Evolutionary conservation across 2,888 invertebrate species (phyloP), one percentile per base, ranked within the genome.

Genomic region (Drosophila mercatorum): DNA sequence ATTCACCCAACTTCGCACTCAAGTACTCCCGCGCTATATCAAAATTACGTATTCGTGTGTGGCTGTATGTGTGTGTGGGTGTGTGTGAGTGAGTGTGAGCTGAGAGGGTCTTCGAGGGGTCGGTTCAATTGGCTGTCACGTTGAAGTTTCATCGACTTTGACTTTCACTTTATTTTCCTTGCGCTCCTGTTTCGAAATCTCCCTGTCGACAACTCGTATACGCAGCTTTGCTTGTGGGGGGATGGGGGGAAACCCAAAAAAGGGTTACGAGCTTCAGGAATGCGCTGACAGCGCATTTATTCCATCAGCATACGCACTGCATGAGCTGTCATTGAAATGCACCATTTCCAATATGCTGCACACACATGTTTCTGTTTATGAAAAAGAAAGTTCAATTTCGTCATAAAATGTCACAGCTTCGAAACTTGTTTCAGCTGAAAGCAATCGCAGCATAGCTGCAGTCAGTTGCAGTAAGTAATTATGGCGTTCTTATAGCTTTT

Each of bases 61-160:
- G 22, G 22, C 22, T 22, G 22, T 22, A 17, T 17, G 17, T 17
- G 17, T 17, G 17, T 43, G 10, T 28, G 41, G 49, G 61, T 52
- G 41, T 40, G 43, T 47, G n/a, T 4, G 28, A 28, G 28, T 22
- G 28, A 31, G 34, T 22, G 28, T n/a, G 7, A 34, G 31, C 2
- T 4, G 26, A 4, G 7, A 14, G 40, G 38, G 12, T 11, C 12
- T 12, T 38, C 41, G n/a, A 22, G 17, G 22, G 28, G 36, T 71
- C 67, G 64, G 57, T 81, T 68, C 72, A 66, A 83, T 68, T 87
- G 84, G 66, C 78, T 78, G 79, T 62, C 85, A 78, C 71, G 75
- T 75, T 81, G 81, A 72, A 69, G 75, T 69, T 49, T 40, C 72
- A 84, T 78, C 82, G 75, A 87, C 75, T 87, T 63, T 75, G 69